phyloP scores from a whole-genome alignment of 1,140 invertebrate species.

The Lordiphosa collinella region DNA sequence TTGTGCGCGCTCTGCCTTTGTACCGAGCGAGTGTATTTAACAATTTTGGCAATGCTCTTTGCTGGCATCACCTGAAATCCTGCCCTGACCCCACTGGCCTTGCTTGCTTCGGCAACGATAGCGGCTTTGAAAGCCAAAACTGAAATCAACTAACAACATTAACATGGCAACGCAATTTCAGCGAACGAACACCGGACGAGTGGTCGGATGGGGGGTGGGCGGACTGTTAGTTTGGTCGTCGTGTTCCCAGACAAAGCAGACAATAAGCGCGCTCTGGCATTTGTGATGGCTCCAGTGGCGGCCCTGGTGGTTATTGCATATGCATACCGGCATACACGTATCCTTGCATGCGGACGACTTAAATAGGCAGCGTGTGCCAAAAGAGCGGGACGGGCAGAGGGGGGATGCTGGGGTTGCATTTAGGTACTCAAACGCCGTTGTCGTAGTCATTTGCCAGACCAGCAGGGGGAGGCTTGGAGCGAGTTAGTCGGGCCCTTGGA shows the following conservation, averaged over 20 bases:
- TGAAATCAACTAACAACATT: constrained; percentile 78
- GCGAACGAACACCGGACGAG: constrained; percentile 15
- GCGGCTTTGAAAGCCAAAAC: constrained; percentile 63
- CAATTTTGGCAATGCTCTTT: constrained; percentile 73
- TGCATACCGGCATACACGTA: constrained; percentile 31
- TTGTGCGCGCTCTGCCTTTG: constrained; percentile 20
- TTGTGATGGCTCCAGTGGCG: constrained; percentile 33
- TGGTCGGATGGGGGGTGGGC: constrained; percentile 2
- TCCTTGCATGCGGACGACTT: constrained; percentile 37
- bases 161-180: constrained; percentile 70
- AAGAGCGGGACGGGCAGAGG: background rate
- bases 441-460: constrained; percentile 55
- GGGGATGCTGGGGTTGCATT: constrained; percentile 53
- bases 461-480: background rate
- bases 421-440: constrained; percentile 59
- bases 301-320: constrained; percentile 62
- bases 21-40: constrained; percentile 41
- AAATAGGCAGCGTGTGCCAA: constrained; percentile 50
- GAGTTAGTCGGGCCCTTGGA: constrained; percentile 9
- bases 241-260: constrained; percentile 41
- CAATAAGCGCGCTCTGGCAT: constrained; percentile 59
- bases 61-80: constrained; percentile 68
- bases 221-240: background rate
- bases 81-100: constrained; percentile 41
- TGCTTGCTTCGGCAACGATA: constrained; percentile 11